phyloP scores from a whole-genome alignment of 1,140 invertebrate genomes.

The Neodiprion fabricii region DNA sequence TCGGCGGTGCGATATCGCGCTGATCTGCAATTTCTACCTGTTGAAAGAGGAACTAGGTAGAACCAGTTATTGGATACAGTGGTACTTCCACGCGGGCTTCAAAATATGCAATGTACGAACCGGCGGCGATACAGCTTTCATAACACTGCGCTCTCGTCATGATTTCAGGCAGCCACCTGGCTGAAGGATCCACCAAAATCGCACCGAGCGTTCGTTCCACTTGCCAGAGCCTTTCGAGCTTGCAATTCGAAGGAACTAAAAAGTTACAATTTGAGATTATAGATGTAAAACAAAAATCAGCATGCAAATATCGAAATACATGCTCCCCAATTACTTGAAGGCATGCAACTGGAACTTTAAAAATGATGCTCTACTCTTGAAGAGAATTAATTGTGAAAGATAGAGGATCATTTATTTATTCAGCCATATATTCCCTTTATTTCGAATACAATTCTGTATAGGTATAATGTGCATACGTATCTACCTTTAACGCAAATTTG shows the following conservation, averaged over 20 bases:
- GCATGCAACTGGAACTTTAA: no score
- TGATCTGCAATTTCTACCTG: slow-evolving; percentile 45
- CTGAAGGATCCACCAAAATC: slow-evolving; percentile 41
- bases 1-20: slow-evolving; percentile 47
- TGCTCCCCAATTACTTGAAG: no score
- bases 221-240: slow-evolving; percentile 43
- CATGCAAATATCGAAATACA: no score
- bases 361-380: no score
- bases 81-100: no score
- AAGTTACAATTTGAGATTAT: not conserved
- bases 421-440: no score
- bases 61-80: not conserved
- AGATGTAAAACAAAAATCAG: no score
- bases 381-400: no score
- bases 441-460: no score
- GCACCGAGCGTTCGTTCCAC: slow-evolving; percentile 49
- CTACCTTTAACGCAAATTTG: slow-evolving; percentile 48
- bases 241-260: slow-evolving; percentile 43
- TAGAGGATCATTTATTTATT: no score
- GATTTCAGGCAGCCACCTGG: slow-evolving; percentile 28
- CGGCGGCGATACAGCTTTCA: slow-evolving; percentile 41
- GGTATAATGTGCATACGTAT: not conserved
- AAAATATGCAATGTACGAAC: slow-evolving; percentile 26
- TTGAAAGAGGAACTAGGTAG: slow-evolving; percentile 13
- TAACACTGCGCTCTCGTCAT: slow-evolving; percentile 45